phyloP scores from a whole-genome alignment of 2,113 vertebrate genomes.

The Burhinus oedicnemus region DNA sequence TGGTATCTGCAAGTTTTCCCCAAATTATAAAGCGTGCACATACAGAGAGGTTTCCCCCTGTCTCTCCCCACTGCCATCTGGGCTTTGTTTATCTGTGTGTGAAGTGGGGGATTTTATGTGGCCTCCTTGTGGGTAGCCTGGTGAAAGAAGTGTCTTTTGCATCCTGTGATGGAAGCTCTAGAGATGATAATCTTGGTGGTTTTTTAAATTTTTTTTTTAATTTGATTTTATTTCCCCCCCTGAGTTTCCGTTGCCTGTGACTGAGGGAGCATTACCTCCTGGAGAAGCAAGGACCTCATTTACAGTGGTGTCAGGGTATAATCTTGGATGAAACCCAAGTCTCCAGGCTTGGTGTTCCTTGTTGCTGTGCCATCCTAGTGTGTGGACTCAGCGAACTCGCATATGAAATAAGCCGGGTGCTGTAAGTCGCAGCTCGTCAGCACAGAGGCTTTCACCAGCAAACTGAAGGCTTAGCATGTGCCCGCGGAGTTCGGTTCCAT shows the following conservation, averaged over 20 bases:
- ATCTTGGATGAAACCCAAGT: neutral
- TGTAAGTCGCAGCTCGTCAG: neutral
- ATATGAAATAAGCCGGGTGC: neutral
- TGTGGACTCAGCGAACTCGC: rapidly evolving
- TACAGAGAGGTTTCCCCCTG: neutral
- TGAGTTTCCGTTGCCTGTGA: neutral
- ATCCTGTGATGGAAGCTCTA: neutral
- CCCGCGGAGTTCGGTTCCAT: rapidly evolving
- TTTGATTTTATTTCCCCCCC: neutral
- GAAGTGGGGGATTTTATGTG: slow-evolving; percentile 24
- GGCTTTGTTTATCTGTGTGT: slow-evolving; percentile 14
- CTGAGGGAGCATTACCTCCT: neutral
- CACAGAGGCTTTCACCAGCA: rapidly evolving
- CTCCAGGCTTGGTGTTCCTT: neutral
- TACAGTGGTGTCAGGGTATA: neutral
- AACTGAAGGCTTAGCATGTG: neutral
- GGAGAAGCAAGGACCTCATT: neutral
- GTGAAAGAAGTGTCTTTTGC: neutral
- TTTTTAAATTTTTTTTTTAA: neutral
- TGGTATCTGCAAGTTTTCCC: neutral
- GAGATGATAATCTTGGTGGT: neutral
- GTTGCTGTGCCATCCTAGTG: rapidly evolving
- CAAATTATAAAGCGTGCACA: neutral
- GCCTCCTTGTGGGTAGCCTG: neutral
- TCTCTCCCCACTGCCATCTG: slow-evolving; percentile 15